Percentiles rank a stretch among this genome's conserved stretches.
Conservation (phyloP, 2,113 vertebrate species). For the Egretta garzetta region DNA sequence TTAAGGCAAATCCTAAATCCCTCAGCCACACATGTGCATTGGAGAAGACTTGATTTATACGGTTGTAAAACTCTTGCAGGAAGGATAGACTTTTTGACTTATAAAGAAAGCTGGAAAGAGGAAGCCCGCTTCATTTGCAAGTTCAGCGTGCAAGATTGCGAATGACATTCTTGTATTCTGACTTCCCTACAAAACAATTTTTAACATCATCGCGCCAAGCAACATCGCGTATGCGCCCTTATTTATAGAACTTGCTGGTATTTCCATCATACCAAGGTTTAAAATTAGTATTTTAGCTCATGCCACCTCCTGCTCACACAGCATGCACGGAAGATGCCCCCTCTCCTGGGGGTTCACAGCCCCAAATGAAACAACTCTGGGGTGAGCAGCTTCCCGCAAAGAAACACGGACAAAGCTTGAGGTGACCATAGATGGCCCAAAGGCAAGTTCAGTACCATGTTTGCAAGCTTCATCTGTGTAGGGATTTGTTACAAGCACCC, state of each 20-base stretch:
- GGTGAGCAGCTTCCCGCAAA: neutral
- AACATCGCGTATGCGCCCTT: rapidly evolving
- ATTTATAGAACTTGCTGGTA: neutral
- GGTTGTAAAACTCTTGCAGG: neutral
- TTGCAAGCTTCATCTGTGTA: neutral
- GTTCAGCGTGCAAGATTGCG: neutral
- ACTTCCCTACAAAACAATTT: neutral
- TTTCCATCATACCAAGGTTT: neutral
- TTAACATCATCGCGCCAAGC: neutral
- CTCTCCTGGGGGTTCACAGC: neutral
- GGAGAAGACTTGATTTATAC: neutral
- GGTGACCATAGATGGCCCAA: neutral
- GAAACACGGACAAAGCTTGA: neutral
- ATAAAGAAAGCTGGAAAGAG: neutral
- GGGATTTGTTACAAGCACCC: neutral
- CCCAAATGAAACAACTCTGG: rapidly evolving
- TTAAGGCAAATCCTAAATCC: neutral
- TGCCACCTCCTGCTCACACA: neutral
- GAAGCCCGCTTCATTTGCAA: neutral
- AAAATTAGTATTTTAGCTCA: neutral
- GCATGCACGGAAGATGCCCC: rapidly evolving
- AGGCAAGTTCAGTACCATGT: neutral
- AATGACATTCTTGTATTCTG: neutral
- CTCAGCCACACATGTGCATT: neutral
- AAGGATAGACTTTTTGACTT: neutral